phyloP scores from a whole-genome alignment of 1,140 invertebrate species.

The Drosophila parvula region DNA sequence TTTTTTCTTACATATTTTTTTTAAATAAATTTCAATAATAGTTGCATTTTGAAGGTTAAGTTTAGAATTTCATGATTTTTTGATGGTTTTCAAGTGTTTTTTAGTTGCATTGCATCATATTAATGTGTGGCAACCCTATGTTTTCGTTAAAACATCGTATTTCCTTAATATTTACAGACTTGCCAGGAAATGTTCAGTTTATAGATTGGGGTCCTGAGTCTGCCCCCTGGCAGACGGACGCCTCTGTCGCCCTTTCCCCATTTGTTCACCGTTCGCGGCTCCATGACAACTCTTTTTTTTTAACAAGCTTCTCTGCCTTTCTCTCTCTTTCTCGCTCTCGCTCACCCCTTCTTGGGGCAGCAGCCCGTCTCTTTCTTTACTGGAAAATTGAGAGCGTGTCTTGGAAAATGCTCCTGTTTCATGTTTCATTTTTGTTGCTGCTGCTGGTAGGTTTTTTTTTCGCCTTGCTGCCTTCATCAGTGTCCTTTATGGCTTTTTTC shows the following conservation, averaged over 20 bases:
- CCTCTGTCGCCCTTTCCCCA: not conserved
- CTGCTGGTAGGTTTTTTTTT: slow-evolving; percentile 15
- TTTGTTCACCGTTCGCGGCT: slow-evolving; percentile 24
- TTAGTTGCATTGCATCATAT: too few relatives aligned
- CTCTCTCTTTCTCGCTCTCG: slow-evolving; percentile 4
- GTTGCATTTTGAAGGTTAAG: too few relatives aligned
- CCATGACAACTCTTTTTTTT: slow-evolving; percentile 75
- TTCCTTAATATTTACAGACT: too few relatives aligned
- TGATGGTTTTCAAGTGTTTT: too few relatives aligned
- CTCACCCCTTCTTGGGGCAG: slow-evolving; percentile 5
- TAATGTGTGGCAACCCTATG: too few relatives aligned
- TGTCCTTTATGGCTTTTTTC: slow-evolving; percentile 29
- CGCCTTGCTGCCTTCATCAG: slow-evolving; percentile 9
- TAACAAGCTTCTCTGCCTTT: slow-evolving; percentile 42
- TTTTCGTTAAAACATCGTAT: too few relatives aligned
- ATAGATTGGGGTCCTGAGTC: not conserved
- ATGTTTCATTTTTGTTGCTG: slow-evolving; percentile 41
- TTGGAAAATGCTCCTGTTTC: slow-evolving; percentile 48
- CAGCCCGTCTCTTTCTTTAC: slow-evolving; percentile 25
- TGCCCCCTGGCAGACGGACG: not conserved
- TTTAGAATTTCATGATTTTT: too few relatives aligned
- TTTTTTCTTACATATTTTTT: too few relatives aligned
- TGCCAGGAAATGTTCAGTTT: not conserved
- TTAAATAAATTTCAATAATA: too few relatives aligned
- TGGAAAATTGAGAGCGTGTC: slow-evolving; percentile 49